Evolutionary conservation across 2,797 vertebrate genomes (phyloP), one percentile per base, ranked within the genome.

Genomic region (Arremon aurantiirostris): DNA sequence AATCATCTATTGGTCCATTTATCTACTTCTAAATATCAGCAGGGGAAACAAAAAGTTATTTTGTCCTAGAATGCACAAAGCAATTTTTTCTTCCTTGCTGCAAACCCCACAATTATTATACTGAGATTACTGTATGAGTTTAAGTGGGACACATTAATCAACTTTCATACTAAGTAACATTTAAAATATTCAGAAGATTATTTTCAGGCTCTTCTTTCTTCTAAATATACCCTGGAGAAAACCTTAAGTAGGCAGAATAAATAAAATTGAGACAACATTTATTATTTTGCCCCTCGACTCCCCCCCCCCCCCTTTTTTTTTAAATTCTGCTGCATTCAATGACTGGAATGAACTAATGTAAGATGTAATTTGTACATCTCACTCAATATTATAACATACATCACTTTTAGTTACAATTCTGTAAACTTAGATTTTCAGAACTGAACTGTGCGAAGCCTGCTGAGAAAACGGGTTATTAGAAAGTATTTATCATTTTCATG

Each of bases 161-260:
- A 32, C 60, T 64, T 82, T 64, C 20, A 78, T 53, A 78, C 2
- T 69, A 12, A 69, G 14, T 39, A 89, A 39, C 41, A 80, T 50
- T 81, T 88, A 41, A 81, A 91, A 86, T 39, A 88, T 65, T 90
- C 35, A 47, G 46, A 52, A 61, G 16, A 81, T 81, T 81, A 71
- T 78, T 91, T 95, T 80, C 49, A 80, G 30, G 50, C 22, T 90
- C 56, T 69, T 79, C 41, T 65, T 93, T 75, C 23, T 83, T 72
- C 47, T 86, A 76, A 90, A 72, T 21, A 66, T 4, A 66, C 34
- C 41, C 41, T 30, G 14, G 19, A 49, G 23, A 15, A 81, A 93
- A 82, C 17, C 5, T 68, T 30, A 94, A 86, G 35, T 41, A 83
- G 72, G 8, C 42, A 94, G 53, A 91, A 79, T 47, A 92, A 89